Evolutionary conservation across 2,113 vertebrate genomes (phyloP).

Genomic region (Sarotherodon lohbergeri): DNA sequence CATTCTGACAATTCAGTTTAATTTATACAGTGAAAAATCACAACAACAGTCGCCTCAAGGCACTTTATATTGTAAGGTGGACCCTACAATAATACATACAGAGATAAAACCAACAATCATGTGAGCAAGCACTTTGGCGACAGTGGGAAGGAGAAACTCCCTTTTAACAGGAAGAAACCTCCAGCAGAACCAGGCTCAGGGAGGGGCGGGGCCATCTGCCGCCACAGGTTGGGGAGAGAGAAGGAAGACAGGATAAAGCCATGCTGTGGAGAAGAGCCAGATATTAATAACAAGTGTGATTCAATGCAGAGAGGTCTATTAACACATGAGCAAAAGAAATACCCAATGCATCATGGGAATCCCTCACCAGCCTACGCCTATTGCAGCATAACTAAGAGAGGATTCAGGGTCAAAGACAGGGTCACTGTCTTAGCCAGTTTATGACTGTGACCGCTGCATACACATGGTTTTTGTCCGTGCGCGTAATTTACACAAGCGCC

Average conservation of each 20-base stretch:
- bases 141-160: neutral
- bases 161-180: neutral
- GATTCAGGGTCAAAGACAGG: neutral
- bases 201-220: neutral
- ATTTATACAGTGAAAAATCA: neutral
- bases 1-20: neutral
- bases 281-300: neutral
- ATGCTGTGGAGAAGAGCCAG: neutral
- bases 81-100: neutral
- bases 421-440: neutral
- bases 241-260: neutral
- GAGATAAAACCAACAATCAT: neutral
- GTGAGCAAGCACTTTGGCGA: fast-evolving
- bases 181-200: neutral
- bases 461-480: neutral
- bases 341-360: neutral
- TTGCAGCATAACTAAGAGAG: neutral
- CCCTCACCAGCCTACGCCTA: neutral
- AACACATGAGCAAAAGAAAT: neutral
- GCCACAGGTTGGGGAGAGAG: neutral
- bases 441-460: neutral
- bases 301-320: neutral
- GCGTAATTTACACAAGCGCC: neutral
- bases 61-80: neutral
- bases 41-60: neutral